A percentile compares a stretch with the other conserved stretches of the same genome.
Conservation (phyloP, 2,113 vertebrate species). For the Monopterus albus region DNA sequence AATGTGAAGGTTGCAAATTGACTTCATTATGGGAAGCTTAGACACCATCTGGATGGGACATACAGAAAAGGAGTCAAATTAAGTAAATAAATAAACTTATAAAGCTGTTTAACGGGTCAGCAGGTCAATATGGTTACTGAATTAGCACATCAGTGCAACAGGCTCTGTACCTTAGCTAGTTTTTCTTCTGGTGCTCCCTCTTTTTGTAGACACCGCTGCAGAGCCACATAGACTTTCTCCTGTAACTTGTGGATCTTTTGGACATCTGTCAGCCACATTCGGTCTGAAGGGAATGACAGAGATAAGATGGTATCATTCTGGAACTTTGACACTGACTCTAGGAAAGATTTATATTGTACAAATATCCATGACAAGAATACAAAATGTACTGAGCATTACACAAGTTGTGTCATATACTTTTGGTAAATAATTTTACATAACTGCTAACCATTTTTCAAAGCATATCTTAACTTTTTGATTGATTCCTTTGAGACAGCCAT, state of each 20-base stretch:
- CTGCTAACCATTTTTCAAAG: no score
- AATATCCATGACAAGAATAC: not conserved
- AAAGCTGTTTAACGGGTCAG: not conserved
- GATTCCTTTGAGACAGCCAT: not conserved
- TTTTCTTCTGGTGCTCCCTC: slow-evolving; percentile 85
- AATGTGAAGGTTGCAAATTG: slow-evolving; percentile 91
- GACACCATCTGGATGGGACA: slow-evolving; percentile 86
- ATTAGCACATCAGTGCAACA: not conserved
- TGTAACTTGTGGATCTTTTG: slow-evolving; percentile 92
- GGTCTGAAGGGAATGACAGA: slow-evolving; percentile 74
- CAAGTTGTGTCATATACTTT: no score
- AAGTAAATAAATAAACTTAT: not conserved
- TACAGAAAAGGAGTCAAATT: not conserved
- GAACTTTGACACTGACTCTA: not conserved
- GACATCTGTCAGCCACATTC: slow-evolving; percentile 87
- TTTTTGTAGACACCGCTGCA: slow-evolving; percentile 89
- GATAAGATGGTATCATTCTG: not conserved
- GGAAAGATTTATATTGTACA: not conserved
- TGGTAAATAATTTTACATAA: no score
- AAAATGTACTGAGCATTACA: not conserved
- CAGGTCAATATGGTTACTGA: not conserved
- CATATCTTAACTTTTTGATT: no score
- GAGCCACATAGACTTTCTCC: slow-evolving; percentile 88
- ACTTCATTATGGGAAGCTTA: slow-evolving; percentile 90
- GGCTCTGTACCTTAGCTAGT: slow-evolving; percentile 84